A percentile compares a stretch with the other conserved stretches of the same genome.
These are phyloP conservation scores for Branchellion lobata DNA, from an alignment of 2,888 invertebrate genomes.

Conservation along the genomic window DNA sequence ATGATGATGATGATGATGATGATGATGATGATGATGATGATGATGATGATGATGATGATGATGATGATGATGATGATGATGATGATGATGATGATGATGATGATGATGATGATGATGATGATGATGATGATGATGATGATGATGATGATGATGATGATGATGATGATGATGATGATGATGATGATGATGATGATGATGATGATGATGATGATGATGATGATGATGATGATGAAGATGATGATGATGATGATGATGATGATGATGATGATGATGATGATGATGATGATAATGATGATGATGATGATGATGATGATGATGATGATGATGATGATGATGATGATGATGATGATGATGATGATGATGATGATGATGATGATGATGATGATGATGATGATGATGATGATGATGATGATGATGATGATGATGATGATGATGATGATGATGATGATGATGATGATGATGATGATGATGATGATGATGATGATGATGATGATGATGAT, in stretches of 20 bases:
- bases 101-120: constrained; percentile 48
- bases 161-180: constrained; percentile 47
- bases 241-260: constrained; percentile 38
- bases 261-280: constrained; percentile 31
- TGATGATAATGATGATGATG: constrained; percentile 43
- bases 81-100: constrained; percentile 48
- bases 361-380: constrained; percentile 38
- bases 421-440: constrained; percentile 42
- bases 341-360: constrained; percentile 15
- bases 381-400: constrained; percentile 36
- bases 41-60: constrained; percentile 48
- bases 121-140: constrained; percentile 49
- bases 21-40: constrained; percentile 44
- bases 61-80: constrained; percentile 47
- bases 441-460: constrained; percentile 35
- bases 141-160: constrained; percentile 49
- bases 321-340: constrained; percentile 25
- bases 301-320: constrained; percentile 39
- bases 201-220: constrained; percentile 46
- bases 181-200: constrained; percentile 46
- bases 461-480: constrained; percentile 40
- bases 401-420: constrained; percentile 32
- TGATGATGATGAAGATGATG: constrained; percentile 44
- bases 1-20: constrained; percentile 40
- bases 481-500: constrained; percentile 42